A percentile compares a stretch with the other conserved stretches of the same genome.
Conservation (phyloP, 2,888 invertebrate species). For the Hemithea aestivaria region DNA sequence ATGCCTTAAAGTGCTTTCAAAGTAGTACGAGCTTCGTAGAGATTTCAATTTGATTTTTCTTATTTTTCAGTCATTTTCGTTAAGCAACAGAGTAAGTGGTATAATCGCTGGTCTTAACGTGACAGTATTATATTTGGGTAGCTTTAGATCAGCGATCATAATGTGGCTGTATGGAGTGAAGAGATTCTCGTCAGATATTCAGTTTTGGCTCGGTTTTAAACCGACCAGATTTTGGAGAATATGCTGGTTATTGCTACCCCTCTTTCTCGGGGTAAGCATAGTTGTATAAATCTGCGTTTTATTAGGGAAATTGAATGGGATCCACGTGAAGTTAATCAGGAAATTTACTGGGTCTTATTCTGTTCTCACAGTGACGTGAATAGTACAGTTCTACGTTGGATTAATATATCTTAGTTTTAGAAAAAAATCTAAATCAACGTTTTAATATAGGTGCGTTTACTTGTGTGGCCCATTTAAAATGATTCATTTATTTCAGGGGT, state of each 20-base stretch:
- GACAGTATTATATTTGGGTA: constrained; percentile 46
- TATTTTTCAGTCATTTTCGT: constrained; percentile 34
- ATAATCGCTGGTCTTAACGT: constrained; percentile 37
- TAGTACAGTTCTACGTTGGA: no score
- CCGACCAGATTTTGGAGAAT: constrained; percentile 57
- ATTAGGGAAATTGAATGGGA: no score
- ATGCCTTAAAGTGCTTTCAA: constrained; percentile 2
- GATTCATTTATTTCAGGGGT: constrained; percentile 33
- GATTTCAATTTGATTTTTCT: constrained; percentile 1
- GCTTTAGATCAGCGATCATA: constrained; percentile 45
- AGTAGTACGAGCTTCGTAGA: constrained; percentile 5
- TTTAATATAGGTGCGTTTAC: no score
- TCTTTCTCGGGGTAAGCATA: constrained; percentile 47
- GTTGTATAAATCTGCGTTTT: no score
- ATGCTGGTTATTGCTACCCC: constrained; percentile 48
- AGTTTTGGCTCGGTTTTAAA: constrained; percentile 62
- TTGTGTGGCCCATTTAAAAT: no score
- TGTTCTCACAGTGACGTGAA: no score
- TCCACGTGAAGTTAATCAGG: no score
- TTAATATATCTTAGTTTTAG: no score
- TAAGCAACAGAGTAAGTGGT: constrained; percentile 22
- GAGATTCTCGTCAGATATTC: constrained; percentile 54
- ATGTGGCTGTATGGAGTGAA: constrained; percentile 62
- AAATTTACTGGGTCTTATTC: no score
- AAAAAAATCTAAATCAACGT: no score